Evolutionary conservation across 2,888 invertebrate genomes (phyloP), one percentile per base, ranked within the genome.

Genomic region (Mallateleia sp.): DNA sequence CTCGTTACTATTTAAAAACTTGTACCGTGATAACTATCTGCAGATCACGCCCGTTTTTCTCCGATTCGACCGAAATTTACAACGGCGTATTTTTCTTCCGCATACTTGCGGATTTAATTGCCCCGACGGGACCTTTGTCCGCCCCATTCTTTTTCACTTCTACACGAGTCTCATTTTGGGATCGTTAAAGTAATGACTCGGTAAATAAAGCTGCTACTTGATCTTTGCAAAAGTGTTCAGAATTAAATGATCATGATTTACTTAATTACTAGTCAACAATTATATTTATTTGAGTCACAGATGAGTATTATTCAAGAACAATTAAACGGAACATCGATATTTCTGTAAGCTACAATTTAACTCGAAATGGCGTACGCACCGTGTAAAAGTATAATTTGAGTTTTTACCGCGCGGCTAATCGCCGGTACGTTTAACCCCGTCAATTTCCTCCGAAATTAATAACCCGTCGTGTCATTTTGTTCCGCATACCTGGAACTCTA

Each of bases 401-500:
- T n/a, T n/a, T n/a, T n/a, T n/a, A n/a, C n/a, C n/a, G n/a, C n/a
- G n/a, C n/a, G n/a, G n/a, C 72, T 58, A 74, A 74, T 72, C 52
- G 45, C 62, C 71, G 25, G 62, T 2, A 2, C 38, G 38, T 7
- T 38, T 38, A 38, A 38, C 28, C 58, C 34, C 67, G 66, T 81
- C 74, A 81, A 81, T 74, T 74, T 74, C 20, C 66, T 67, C 66
- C 72, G 38, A 83, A 83, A 83, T 77, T 32, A 83, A 82, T 74
- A 71, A 75, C 28, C 69, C 75, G 32, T 67, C 83, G 83, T 77
- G 83, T 83, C 83, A 78, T 78, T 83, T 83, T 77, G 83, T 83
- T 83, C 71, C 77, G 83, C 83, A 83, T 83, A 69, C 62, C 66
- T 71, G 28, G 11, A 58, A 60, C 72, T 66, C 78, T 66, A 72